Conservation (phyloP, 2,888 invertebrate species). For the Parascotia fuliginaria region DNA sequence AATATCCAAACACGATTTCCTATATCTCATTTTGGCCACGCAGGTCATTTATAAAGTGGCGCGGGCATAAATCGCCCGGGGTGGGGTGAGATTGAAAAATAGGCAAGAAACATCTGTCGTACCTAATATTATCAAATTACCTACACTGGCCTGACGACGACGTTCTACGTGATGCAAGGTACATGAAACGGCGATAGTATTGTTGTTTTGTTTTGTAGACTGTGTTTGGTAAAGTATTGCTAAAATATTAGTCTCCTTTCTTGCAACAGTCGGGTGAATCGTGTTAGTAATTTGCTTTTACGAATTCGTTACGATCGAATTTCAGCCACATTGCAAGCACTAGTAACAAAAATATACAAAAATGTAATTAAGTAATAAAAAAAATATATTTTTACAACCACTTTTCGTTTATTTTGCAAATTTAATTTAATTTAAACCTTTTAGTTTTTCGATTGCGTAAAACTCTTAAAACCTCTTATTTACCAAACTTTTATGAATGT, state of each 20-base stretch:
- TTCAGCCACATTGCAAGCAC: too few relatives aligned
- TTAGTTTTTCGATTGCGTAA: neutral
- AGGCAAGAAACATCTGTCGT: slow-evolving; percentile 67
- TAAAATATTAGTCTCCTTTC: neutral
- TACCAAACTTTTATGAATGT: slow-evolving; percentile 11
- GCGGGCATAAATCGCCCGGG: slow-evolving; percentile 39
- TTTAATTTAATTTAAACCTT: neutral
- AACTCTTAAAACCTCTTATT: slow-evolving; percentile 12
- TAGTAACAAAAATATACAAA: neutral
- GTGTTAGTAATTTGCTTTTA: too few relatives aligned
- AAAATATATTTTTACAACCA: too few relatives aligned
- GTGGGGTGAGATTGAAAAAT: slow-evolving; percentile 68
- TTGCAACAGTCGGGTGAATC: too few relatives aligned
- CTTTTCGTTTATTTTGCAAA: neutral
- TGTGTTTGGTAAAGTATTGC: slow-evolving; percentile 3
- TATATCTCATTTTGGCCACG: slow-evolving; percentile 45
- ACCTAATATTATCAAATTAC: slow-evolving; percentile 74
- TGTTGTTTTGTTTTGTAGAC: slow-evolving; percentile 31
- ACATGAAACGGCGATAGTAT: slow-evolving; percentile 44
- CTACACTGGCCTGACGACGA: slow-evolving; percentile 58
- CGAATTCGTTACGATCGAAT: too few relatives aligned
- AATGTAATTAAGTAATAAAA: neutral
- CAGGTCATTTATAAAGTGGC: slow-evolving; percentile 47
- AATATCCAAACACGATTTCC: slow-evolving; percentile 35
- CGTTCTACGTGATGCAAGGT: slow-evolving; percentile 64